Evolutionary conservation across 2,888 invertebrate genomes (phyloP).

Genomic region (Leucania comma): DNA sequence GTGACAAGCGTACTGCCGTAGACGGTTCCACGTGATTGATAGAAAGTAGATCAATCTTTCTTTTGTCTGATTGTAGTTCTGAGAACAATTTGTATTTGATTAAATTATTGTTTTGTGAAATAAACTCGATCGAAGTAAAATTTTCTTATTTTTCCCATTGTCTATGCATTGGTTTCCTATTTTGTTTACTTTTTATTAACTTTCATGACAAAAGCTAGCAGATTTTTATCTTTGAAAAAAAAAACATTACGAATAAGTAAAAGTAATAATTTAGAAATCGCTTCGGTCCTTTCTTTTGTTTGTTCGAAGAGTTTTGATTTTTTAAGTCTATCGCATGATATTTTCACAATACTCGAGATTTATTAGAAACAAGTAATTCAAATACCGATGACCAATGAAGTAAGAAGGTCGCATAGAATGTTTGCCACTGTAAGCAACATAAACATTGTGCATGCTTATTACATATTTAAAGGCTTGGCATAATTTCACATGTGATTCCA

Average conservation of each 20-base stretch:
- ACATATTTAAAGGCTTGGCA: slow-evolving; percentile 46
- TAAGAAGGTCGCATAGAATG: slow-evolving; percentile 15
- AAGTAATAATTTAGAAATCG: too few relatives aligned
- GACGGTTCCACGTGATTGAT: slow-evolving; percentile 10
- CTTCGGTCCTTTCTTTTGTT: too few relatives aligned
- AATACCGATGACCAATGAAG: slow-evolving; percentile 11
- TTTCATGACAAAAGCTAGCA: not conserved
- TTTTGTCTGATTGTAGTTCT: slow-evolving; percentile 15
- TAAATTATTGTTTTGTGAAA: not conserved
- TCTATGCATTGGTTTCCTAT: not conserved
- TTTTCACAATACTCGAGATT: not conserved
- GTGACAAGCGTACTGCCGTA: slow-evolving; percentile 44
- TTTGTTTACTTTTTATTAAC: not conserved
- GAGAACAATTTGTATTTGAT: not conserved
- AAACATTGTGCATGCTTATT: slow-evolving; percentile 41
- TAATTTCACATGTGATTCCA: slow-evolving; percentile 67
- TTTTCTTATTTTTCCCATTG: not conserved
- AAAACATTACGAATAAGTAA: not conserved
- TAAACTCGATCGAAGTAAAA: not conserved
- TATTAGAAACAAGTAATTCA: not conserved
- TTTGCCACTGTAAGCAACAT: slow-evolving; percentile 23
- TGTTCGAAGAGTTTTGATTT: not conserved
- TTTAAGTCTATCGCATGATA: not conserved
- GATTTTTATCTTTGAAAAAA: not conserved
- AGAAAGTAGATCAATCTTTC: slow-evolving; percentile 42